Percentiles rank a stretch among this genome's conserved stretches.
These are phyloP conservation scores for Folsomia candida DNA, from an alignment of 2,888 invertebrate genomes.

Conservation along the genomic window DNA sequence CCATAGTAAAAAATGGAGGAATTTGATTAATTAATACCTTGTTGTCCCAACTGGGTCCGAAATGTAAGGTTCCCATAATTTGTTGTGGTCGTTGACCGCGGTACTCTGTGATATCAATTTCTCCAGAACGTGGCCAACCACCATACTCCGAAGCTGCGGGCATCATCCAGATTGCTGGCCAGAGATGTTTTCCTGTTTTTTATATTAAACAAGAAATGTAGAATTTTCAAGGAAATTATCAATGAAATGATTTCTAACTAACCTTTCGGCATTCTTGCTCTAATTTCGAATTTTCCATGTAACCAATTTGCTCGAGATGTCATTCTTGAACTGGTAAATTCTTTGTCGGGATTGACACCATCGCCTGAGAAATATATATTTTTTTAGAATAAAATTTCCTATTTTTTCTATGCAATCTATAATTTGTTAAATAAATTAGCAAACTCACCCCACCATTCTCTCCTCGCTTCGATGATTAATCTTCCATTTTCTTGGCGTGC, in stretches of 20 bases:
- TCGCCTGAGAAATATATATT: slow-evolving; percentile 19
- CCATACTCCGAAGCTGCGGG: slow-evolving; percentile 29
- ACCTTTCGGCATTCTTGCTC: slow-evolving; percentile 45
- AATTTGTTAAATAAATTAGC: slow-evolving; percentile 1
- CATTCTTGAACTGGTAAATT: slow-evolving; percentile 44
- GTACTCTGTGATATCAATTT: slow-evolving; percentile 38
- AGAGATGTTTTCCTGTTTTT: slow-evolving; percentile 19
- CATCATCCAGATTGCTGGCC: slow-evolving; percentile 35
- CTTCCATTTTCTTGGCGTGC: slow-evolving; percentile 39
- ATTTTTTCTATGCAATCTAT: neutral
- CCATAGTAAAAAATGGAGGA: too few relatives aligned
- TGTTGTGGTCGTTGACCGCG: slow-evolving; percentile 36
- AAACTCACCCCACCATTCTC: slow-evolving; percentile 39
- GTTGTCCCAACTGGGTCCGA: slow-evolving; percentile 34
- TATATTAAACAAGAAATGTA: neutral
- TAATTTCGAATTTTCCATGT: slow-evolving; percentile 44
- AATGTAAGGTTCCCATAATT: slow-evolving; percentile 40
- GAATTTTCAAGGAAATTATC: neutral
- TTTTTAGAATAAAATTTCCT: neutral
- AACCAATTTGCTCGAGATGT: slow-evolving; percentile 40
- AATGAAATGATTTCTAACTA: slow-evolving; percentile 6
- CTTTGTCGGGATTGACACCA: slow-evolving; percentile 34
- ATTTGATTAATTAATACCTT: slow-evolving; percentile 17
- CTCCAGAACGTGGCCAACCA: slow-evolving; percentile 39
- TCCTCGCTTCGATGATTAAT: slow-evolving; percentile 32